Evolutionary conservation across 2,888 invertebrate genomes (phyloP), one percentile per base, ranked within the genome.

Genomic region (Rhorus exstirpatorius): DNA sequence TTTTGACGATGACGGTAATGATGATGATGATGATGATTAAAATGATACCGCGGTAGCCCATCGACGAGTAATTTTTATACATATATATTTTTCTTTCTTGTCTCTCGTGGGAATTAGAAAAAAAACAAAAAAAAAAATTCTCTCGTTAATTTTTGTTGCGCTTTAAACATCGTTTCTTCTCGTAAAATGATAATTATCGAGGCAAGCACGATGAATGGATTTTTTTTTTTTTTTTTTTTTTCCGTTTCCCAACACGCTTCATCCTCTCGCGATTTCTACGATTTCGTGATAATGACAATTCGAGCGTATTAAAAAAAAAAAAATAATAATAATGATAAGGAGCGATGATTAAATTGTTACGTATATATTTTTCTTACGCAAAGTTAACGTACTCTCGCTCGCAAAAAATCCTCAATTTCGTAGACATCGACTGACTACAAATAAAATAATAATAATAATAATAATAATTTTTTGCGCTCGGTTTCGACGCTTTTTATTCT

Each of bases 321-420:
- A 58, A 76, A 60, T 58, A 65, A 3, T 3, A 24, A 38, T n/a
- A n/a, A n/a, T n/a, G n/a, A n/a, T n/a, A 31, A 78, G 24, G 63
- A 80, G 75, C 75, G 55, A 55, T 79, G 46, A 79, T 68, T 61
- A 74, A 79, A 79, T 68, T 68, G 74, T 61, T 21, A 71, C 46
- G n/a, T n/a, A n/a, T n/a, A 58, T 74, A 60, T 60, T 60, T 79
- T 24, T 68, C 67, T 65, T 67, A n/a, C 24, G 49, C 17, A 44
- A 60, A 58, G 49, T 38, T 49, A 19, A 60, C 19, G 38, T 12
- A n/a, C 4, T 35, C 31, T 60, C 38, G 60, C 60, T 41, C 6
- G 38, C 35, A 17, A 19, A 41, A 12, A 19, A 17, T n/a, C 38
- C 31, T 14, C 49, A 38, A 46, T 4, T 21, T 44, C 12, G 21